These are phyloP conservation scores for Campoletis sonorensis DNA, from an alignment of 1,140 invertebrate species.

Conservation along the genomic window DNA sequence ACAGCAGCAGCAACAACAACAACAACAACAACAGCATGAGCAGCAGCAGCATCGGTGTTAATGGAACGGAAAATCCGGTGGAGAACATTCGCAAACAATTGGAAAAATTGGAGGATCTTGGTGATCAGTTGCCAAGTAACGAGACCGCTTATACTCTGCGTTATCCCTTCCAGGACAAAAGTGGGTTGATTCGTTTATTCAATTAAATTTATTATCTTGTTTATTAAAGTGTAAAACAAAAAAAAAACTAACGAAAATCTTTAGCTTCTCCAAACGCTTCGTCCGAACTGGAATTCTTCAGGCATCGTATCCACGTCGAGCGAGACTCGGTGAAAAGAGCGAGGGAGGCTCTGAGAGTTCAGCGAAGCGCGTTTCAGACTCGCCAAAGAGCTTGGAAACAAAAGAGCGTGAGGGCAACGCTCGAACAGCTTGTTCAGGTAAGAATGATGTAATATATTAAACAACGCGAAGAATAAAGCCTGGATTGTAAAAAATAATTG, in stretches of 20 bases:
- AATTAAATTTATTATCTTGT: no score
- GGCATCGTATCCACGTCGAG: constrained; percentile 86
- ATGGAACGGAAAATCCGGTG: constrained; percentile 81
- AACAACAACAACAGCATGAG: constrained; percentile 54
- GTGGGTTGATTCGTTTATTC: no score
- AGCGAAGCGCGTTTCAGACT: constrained; percentile 78
- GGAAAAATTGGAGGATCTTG: constrained; percentile 86
- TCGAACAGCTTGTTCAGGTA: constrained; percentile 82
- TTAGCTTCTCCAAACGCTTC: constrained; percentile 71
- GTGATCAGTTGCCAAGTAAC: constrained; percentile 86
- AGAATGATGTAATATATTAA: no score
- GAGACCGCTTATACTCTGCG: constrained; percentile 84
- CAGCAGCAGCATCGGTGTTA: constrained; percentile 62
- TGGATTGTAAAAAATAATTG: no score
- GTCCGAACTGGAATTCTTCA: constrained; percentile 87
- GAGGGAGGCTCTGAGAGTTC: constrained; percentile 81
- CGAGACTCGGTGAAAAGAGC: constrained; percentile 86
- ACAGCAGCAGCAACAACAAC: constrained; percentile 56
- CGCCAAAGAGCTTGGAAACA: constrained; percentile 80
- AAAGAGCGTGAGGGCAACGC: constrained; percentile 78
- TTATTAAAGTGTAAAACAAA: no score
- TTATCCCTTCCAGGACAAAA: constrained; percentile 84
- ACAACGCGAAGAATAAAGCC: no score
- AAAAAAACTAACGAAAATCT: no score
- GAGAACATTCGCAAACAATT: constrained; percentile 86